Base-by-base conservation (phyloP, 2,797 vertebrate species). In the Tokudaia muenninki region DNA sequence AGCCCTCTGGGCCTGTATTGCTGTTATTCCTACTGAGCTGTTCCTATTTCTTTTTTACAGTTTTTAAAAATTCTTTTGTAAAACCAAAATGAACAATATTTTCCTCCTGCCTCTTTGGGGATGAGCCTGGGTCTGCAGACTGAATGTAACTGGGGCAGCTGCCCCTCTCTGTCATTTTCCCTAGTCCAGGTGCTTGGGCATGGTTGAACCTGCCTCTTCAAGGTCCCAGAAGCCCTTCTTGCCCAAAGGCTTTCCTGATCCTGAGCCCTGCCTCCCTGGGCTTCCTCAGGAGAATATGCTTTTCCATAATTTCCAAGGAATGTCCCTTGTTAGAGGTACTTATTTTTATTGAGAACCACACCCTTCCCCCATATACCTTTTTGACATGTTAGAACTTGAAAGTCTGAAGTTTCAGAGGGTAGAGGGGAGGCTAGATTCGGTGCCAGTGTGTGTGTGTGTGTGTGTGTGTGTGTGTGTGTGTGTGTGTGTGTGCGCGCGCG, bases 301-400 rank as follows among this genome's bases (percentile, higher is more conserved):
- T 98, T 98, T 94, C 98, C 98, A 97, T 98, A 98, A 97, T 95
- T 97, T 97, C 94, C 44, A 59, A 97, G 94, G 94, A 97, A 97
- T 99, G 97, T 98, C 98, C 98, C 99, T 99, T 98, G 98, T 98
- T 99, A 98, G 99, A 99, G 99, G 99, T 99, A 99, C 99, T 99
- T 98, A 98, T 99, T 99, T 99, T 98, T 98, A 97, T 70, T 86
- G 98, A 99, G 98, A 99, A 86, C 67, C 98, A 72, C n/a, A 37
- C 98, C 98, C 37, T 96, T 79, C 98, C 98, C 99, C 41, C 97
- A 96, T 98, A 98, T 99, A 99, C 98, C 98, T 97, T 99, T 99
- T 99, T 98, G 99, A 99, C 99, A 99, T 99, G 99, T 99, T 99
- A 98, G 98, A 99, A 99, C 99, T 99, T 99, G 99, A 99, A 99